Evolutionary conservation across 2,113 vertebrate species (phyloP), one percentile per base, ranked within the genome.

Genomic region (Plestiodon gilberti): DNA sequence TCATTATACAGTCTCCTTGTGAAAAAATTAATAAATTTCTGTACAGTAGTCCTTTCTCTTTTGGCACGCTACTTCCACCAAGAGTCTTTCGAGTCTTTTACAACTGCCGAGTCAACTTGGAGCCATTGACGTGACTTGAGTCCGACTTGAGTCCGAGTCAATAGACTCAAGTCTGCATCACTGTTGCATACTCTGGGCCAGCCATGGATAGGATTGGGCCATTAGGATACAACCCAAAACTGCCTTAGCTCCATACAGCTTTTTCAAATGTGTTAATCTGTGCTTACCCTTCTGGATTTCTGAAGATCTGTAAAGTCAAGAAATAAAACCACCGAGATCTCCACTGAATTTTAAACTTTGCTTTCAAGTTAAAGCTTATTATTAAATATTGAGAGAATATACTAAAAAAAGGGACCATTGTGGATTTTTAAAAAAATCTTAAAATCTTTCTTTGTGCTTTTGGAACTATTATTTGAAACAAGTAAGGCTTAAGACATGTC

Each of bases 381-480:
- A 62, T 38, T 59, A 6, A 28, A 43, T 22, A 71, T 82, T 57
- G 52, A 48, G 52, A 48, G 10, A 55, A 52, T 40, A 77, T 20
- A 76, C 17, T 4, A 33, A 74, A 62, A 40, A 57, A 38, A 7
- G 48, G 59, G 65, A 75, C 43, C 30, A 38, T 1, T 70, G 23
- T 78, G 65, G 62, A 78, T 3, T 1, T 71, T 61, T 17, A 62
- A 59, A 59, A 23, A n/a, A 13, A 65, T 30, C 35, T 61, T 33
- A 64, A 61, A 73, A 0, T 1, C 1, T 0, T 35, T 52, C 82
- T 90, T 1, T 59, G 4, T 76, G 0, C 33, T 9, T 8, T 77
- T 78, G 59, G 70, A 78, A 62, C 0, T 78, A 4, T 78, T 88
- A n/a, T 87, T 38, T 84, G 55, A 89, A 89, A 89, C 2, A 67